Base-by-base conservation (phyloP, 1,140 invertebrate species). In the Onthophagus taurus region DNA sequence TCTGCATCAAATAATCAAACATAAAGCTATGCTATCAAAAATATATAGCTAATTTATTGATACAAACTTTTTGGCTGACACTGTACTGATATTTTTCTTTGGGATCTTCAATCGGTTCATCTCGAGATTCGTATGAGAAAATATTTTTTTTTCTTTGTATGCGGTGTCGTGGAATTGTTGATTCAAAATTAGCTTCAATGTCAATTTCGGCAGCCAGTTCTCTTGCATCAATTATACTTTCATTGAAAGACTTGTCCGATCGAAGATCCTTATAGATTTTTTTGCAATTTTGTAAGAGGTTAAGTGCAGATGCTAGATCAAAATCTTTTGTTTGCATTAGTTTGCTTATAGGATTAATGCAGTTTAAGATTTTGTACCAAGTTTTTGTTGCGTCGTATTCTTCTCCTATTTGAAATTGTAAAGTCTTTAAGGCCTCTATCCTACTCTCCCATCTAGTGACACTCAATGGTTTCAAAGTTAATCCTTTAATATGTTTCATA, bases 401-500 rank as follows among this genome's bases (percentile, higher is more conserved):
- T 42, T 50, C 16, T 36, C 30, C 39, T 11, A n/a, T n/a, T n/a
- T n/a, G n/a, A n/a, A n/a, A n/a, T n/a, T n/a, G n/a, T n/a, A n/a
- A n/a, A n/a, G n/a, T n/a, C n/a, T n/a, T n/a, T n/a, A 52, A 23
- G 31, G 47, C 44, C 6, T 49, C 30, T 42, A 45, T 45, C 21
- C 50, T 47, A 44, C 44, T 49, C 34, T 45, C 41, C 44, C 50
- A 54, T 44, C 51, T 42, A 31, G 48, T 48, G 17, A 34, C 5
- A 35, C 24, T 39, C 6, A 50, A 44, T 33, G 42, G 48, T 39
- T 53, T 50, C 16, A 50, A 47, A 42, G 38, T 50, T 30, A 47
- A 35, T 24, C 23, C 12, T 47, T 33, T 23, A 33, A 50, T 16
- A 19, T 31, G 14, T 31, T 42, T 31, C 20, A 31, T 18, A 31